A percentile compares a stretch with the other conserved stretches of the same genome.
These are phyloP conservation scores for Coracopsis vasa DNA, from an alignment of 2,113 vertebrate genomes.

Conservation along the genomic window DNA sequence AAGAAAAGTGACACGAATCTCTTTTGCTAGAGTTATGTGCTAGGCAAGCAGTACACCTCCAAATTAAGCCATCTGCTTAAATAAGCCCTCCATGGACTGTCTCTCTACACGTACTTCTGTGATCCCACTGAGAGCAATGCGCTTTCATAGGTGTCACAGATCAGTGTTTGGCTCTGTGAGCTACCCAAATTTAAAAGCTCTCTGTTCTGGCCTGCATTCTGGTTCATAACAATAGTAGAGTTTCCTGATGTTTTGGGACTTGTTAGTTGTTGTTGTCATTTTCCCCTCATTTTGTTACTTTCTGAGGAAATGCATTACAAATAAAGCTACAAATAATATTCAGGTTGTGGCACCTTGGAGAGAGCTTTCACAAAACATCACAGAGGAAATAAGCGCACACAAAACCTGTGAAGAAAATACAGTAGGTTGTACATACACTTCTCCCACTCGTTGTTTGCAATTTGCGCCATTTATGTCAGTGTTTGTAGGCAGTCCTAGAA, in stretches of 20 bases:
- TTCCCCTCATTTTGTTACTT: conserved; percentile 38
- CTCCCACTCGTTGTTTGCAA: conserved; percentile 36
- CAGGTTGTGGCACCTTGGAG: conserved; percentile 15
- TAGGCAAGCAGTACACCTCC: conserved; percentile 42
- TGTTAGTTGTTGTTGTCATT: not conserved
- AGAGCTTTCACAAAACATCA: conserved; percentile 11
- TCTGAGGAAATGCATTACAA: not conserved
- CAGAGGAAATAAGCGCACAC: not conserved
- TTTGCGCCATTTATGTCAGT: not conserved
- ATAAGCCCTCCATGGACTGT: not conserved
- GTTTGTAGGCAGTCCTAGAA: conserved; percentile 3
- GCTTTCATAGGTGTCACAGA: not conserved
- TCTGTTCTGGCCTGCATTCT: not conserved
- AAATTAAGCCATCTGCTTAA: conserved; percentile 41
- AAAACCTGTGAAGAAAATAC: conserved; percentile 52
- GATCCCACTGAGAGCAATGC: not conserved
- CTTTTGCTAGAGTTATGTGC: conserved; percentile 34
- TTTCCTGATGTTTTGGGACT: not conserved
- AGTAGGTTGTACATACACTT: conserved; percentile 8
- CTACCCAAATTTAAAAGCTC: not conserved
- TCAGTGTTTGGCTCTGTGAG: not conserved
- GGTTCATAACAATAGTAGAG: not conserved
- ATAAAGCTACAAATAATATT: conserved; percentile 7
- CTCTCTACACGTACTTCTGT: not conserved
- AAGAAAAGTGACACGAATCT: conserved; percentile 16